phyloP scores from a whole-genome alignment of 2,888 invertebrate species.

The Drosophila mayaguana region DNA sequence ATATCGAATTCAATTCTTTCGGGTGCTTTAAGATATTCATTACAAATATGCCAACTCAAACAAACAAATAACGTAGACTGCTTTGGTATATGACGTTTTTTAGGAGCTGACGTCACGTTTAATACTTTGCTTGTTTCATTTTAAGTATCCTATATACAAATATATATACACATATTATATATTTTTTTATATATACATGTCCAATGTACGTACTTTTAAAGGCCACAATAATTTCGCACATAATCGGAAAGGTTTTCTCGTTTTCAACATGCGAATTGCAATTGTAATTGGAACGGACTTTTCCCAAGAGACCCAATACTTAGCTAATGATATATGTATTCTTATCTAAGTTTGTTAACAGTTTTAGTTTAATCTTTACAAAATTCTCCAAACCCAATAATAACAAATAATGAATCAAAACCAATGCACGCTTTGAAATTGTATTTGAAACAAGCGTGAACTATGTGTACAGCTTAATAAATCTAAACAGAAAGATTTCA shows the following conservation, averaged over 20 bases:
- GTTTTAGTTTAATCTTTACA: slow-evolving; percentile 26
- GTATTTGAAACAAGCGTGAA: slow-evolving; percentile 36
- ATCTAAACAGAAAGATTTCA: slow-evolving; percentile 30
- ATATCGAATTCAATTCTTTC: slow-evolving; percentile 7
- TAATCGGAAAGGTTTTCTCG: slow-evolving; percentile 4
- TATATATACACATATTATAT: slow-evolving; percentile 37
- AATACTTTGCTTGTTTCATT: slow-evolving; percentile 51
- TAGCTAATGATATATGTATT: slow-evolving; percentile 21
- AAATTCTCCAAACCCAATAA: slow-evolving; percentile 23
- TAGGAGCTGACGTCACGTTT: slow-evolving; percentile 26
- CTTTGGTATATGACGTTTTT: slow-evolving; percentile 44
- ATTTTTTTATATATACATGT: slow-evolving; percentile 43
- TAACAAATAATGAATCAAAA: not conserved
- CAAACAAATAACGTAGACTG: slow-evolving; percentile 54
- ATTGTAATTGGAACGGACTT: slow-evolving; percentile 7
- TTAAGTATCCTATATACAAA: slow-evolving; percentile 38
- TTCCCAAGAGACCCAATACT: not conserved
- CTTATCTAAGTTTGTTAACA: slow-evolving; percentile 23
- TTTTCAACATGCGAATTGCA: slow-evolving; percentile 12
- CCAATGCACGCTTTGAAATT: slow-evolving; percentile 28
- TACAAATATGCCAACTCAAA: slow-evolving; percentile 27
- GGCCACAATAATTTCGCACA: slow-evolving; percentile 56
- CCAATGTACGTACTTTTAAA: slow-evolving; percentile 44
- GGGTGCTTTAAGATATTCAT: slow-evolving; percentile 5
- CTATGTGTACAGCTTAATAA: slow-evolving; percentile 47